phyloP scores from a whole-genome alignment of 1,140 invertebrate genomes.

The Aphis gossypii region DNA sequence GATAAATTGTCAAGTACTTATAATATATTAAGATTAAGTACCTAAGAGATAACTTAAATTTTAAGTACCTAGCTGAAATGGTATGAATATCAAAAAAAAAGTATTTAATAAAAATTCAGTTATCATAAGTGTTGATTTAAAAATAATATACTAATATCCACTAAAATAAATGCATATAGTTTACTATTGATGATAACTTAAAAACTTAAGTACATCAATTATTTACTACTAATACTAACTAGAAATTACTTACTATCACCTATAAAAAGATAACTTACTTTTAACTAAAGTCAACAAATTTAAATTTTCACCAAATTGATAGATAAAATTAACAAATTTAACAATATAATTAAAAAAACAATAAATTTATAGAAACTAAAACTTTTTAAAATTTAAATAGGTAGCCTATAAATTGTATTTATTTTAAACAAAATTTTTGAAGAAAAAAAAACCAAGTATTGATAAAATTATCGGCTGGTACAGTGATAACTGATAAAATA shows the following conservation, averaged over 20 bases:
- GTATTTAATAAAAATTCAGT: neutral
- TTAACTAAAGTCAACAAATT: neutral
- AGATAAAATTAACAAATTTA: neutral
- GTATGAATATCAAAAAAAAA: neutral
- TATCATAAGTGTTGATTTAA: neutral
- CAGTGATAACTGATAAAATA: slow-evolving; percentile 36
- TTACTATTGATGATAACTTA: neutral
- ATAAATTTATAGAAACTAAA: neutral
- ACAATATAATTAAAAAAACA: neutral
- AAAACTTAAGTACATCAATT: neutral
- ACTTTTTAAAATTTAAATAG: neutral
- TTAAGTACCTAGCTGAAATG: neutral
- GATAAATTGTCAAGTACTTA: neutral
- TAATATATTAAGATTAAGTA: neutral
- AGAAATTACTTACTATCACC: neutral
- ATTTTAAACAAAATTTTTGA: slow-evolving; percentile 15
- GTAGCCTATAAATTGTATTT: neutral
- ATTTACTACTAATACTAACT: neutral
- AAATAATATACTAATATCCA: neutral
- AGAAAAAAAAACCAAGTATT: neutral
- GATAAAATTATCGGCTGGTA: slow-evolving; percentile 44
- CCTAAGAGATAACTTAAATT: neutral
- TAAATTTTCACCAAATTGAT: neutral
- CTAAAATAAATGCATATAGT: neutral
- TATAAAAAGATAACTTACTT: neutral